Evolutionary conservation across 2,113 vertebrate genomes (phyloP), one percentile per base, ranked within the genome.

Genomic region (Oenanthe melanoleuca): DNA sequence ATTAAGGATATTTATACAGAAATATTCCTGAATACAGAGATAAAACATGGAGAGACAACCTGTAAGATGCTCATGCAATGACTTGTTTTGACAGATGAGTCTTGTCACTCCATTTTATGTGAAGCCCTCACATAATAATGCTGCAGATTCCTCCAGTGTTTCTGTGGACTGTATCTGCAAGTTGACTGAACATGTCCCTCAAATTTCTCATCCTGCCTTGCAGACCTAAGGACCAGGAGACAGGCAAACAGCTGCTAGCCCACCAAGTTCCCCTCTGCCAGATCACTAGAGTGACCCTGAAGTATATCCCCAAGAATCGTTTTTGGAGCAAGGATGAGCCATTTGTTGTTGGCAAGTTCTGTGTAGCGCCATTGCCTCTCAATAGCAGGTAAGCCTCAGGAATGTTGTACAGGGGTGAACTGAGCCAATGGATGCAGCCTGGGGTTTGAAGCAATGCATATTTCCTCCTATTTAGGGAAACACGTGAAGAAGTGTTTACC

Each of bases 181-280:
- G 24, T 7, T 71, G n/a, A 47, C 9, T 19, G 26, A 59, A 60
- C 11, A 8, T 52, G 60, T 77, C 19, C 42, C 31, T 73, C 53
- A 24, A 18, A 11, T 44, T 47, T 82, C 56, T 92, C 61, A 28
- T 63, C 52, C 50, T 45, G 6, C 52, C 77, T 97, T 96, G 63
- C 95, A 98, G 98, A 96, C 95, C 95, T 40, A 97, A 80, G 65
- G 71, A 94, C 5, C 50, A 97, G 25, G 79, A 80, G 34, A 42
- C 80, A 14, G 98, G 98, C 44, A 97, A 77, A 88, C 78, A 40
- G 20, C 42, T 98, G 87, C 82, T 98, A 47, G 90, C 91, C 42
- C 98, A 98, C 47, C 38, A 61, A 37, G 63, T 47, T 60, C 97
- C 97, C 4, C 95, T 93, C 37, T 98, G 97, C 86, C 95, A 97